Evolutionary conservation across 1,140 invertebrate species (phyloP), one percentile per base, ranked within the genome.

Genomic region (Chionoecetes opilio): DNA sequence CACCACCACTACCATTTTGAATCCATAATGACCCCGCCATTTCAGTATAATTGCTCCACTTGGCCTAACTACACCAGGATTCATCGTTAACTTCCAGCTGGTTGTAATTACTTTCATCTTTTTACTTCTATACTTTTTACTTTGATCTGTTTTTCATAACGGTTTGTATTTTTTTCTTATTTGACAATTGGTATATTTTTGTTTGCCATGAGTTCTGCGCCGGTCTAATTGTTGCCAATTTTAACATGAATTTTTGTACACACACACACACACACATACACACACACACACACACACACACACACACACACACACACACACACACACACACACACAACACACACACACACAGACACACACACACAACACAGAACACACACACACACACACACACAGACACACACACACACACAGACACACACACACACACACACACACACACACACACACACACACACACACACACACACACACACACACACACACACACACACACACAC

Each of bases 21-120:
- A 75, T 75, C 63, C 63, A 75, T 75, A 75, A 75, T 75, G 63
- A 75, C 63, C 63, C 63, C 63, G 63, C 63, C 63, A 75, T 75
- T 75, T n/a, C 63, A 75, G 21, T 75, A 26, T 75, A 75, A 75
- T 75, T 75, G 63, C 63, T 26, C n/a, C 63, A 53, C 46, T 53
- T 53, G 46, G 63, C 63, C 63, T 75, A 75, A 75, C 63, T 75
- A 75, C 63, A 75, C 63, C 63, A 75, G 63, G 63, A 75, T 75
- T 75, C 63, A 75, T n/a, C 63, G 63, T 75, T 75, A 75, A 75
- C 63, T 75, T 75, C n/a, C 63, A 26, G 63, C 63, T 5, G 0
- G 63, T n/a, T 75, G n/a, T 75, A 75, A 75, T 75, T 75, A 75
- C 63, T 75, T 75, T 26, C 63, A n/a, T 75, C n/a, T 26, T n/a